Evolutionary conservation across 1,140 invertebrate species (phyloP).

Genomic region (Patella vulgata): DNA sequence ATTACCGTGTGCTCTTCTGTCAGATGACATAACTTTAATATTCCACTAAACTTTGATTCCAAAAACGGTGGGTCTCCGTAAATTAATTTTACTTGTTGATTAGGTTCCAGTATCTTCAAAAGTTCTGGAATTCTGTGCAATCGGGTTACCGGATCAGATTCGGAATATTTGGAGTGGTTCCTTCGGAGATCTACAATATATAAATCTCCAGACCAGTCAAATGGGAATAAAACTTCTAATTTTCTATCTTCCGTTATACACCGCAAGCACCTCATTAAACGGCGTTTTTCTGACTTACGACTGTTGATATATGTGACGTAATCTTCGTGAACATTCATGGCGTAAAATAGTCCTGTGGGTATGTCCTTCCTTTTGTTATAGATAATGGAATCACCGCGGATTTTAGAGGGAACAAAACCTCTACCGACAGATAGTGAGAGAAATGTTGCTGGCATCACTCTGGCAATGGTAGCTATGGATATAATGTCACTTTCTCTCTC

Average conservation of each 20-base stretch:
- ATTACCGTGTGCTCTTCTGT: conserved; percentile 52
- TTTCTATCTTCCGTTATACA: conserved; percentile 35
- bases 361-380: conserved; percentile 48
- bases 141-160: conserved; percentile 31
- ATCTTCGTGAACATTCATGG: conserved; percentile 46
- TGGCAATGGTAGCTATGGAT: conserved; percentile 40
- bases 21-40: conserved; percentile 47
- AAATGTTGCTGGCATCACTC: conserved; percentile 49
- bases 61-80: conserved; percentile 45
- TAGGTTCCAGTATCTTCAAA: conserved; percentile 30
- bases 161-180: conserved; percentile 28
- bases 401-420: conserved; percentile 38
- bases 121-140: conserved; percentile 38
- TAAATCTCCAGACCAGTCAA: conserved; percentile 46
- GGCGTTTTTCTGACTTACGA: conserved; percentile 40
- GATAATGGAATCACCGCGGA: conserved; percentile 31
- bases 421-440: conserved; percentile 30
- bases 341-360: conserved; percentile 36
- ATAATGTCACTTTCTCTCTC: conserved; percentile 28
- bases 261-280: conserved; percentile 46
- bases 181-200: conserved; percentile 47
- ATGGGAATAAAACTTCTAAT: conserved; percentile 43
- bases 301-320: conserved; percentile 43
- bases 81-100: conserved; percentile 36
- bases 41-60: conserved; percentile 50